Conservation (phyloP, 2,888 invertebrate genomes). For the Ommatoiulus sabulosus region DNA sequence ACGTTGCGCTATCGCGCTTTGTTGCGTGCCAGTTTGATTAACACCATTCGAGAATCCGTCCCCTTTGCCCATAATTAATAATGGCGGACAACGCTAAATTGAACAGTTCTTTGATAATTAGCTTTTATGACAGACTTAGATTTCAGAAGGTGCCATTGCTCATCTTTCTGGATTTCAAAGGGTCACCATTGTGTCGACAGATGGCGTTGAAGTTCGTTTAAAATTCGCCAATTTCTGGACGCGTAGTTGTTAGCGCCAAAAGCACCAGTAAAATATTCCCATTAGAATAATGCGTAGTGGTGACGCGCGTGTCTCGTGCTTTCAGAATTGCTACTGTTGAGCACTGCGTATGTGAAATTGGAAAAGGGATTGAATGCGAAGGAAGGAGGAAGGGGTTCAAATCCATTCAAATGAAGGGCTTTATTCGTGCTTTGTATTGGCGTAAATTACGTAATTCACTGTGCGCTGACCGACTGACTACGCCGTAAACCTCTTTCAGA, state of each 20-base stretch:
- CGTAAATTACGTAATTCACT: neutral
- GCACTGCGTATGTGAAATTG: neutral
- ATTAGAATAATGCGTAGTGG: too few species aligned
- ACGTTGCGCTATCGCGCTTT: neutral
- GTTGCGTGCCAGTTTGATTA: neutral
- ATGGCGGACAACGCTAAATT: neutral
- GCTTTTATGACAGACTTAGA: neutral
- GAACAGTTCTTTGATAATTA: neutral
- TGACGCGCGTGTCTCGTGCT: too few species aligned
- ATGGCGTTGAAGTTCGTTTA: too few species aligned
- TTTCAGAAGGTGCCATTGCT: neutral
- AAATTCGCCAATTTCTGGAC: too few species aligned
- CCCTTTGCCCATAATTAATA: neutral
- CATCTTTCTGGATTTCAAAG: too few species aligned
- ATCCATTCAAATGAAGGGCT: neutral
- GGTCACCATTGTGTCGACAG: too few species aligned
- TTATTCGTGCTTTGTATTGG: neutral
- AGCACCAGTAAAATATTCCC: too few species aligned
- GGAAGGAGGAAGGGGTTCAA: too few species aligned
- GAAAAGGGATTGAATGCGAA: neutral
- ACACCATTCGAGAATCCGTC: neutral
- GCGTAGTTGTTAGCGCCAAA: too few species aligned
- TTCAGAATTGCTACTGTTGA: too few species aligned
- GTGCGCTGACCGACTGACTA: neutral
- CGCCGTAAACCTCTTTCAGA: slow-evolving; percentile 14